Evolutionary conservation across 2,797 vertebrate species (phyloP).

Genomic region (Paedocypris micromegethes): DNA sequence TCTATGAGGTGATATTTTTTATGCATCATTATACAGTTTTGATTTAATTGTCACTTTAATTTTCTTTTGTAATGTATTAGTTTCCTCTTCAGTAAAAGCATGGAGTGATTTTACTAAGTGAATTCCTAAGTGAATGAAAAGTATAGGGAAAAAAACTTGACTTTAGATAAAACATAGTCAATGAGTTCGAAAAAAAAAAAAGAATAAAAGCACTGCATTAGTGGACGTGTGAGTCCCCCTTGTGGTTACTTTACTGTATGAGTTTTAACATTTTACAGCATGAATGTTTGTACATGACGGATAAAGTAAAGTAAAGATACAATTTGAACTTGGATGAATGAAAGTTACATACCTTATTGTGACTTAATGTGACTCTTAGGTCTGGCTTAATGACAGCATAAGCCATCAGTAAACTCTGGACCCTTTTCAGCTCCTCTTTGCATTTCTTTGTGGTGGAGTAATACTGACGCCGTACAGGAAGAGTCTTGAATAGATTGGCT

Average conservation of each 20-base stretch:
- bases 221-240: conserved; percentile 61
- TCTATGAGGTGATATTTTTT: too few relatives aligned
- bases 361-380: conserved; percentile 77
- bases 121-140: too few relatives aligned
- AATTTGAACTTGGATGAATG: too few relatives aligned
- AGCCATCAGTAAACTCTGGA: conserved; percentile 84
- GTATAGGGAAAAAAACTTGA: too few relatives aligned
- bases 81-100: too few relatives aligned
- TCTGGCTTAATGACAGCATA: conserved; percentile 87
- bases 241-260: conserved; percentile 51
- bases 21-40: too few relatives aligned
- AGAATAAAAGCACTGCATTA: conserved; percentile 27
- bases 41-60: too few relatives aligned
- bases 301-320: too few relatives aligned
- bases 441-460: conserved; percentile 86
- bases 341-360: conserved; percentile 78
- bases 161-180: not conserved
- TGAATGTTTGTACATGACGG: too few relatives aligned
- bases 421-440: conserved; percentile 89
- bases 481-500: conserved; percentile 85
- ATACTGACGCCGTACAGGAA: conserved; percentile 92
- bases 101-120: too few relatives aligned
- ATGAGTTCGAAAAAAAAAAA: conserved; percentile 10
- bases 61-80: too few relatives aligned
- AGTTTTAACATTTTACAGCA: too few relatives aligned